Conservation (phyloP, 2,113 vertebrate species). For the Anarhynchus alexandrinus region DNA sequence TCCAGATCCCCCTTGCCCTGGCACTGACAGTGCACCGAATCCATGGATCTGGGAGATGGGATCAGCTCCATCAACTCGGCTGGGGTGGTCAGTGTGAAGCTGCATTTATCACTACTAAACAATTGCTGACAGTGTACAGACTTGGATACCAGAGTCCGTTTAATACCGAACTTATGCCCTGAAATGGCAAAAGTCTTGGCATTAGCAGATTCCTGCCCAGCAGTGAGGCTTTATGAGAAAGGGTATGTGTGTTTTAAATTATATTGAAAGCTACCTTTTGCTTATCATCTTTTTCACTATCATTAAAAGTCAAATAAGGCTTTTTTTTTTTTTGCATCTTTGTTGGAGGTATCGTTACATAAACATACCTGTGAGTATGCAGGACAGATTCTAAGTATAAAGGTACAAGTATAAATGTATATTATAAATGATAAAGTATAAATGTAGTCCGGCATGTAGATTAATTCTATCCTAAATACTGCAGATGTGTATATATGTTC, state of each 20-base stretch:
- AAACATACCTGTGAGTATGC: not conserved
- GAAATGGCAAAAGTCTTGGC: not conserved
- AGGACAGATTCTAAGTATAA: not conserved
- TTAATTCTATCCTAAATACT: not conserved
- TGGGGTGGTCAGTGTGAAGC: not conserved
- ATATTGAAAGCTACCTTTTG: not conserved
- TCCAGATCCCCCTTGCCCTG: not conserved
- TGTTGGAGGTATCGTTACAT: not conserved
- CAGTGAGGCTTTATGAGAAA: not conserved
- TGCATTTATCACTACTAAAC: not conserved
- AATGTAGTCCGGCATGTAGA: not conserved
- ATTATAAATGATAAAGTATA: not conserved
- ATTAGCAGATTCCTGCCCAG: not conserved
- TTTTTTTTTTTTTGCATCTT: not conserved
- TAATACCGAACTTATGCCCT: not conserved
- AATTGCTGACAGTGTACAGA: not conserved
- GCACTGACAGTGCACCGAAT: fast-evolving
- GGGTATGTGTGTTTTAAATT: not conserved
- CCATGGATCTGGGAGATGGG: not conserved
- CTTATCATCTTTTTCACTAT: not conserved
- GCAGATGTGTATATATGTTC: not conserved
- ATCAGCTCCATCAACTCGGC: fast-evolving
- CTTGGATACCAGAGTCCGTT: not conserved
- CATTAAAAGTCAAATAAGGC: not conserved
- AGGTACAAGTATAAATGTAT: not conserved